phyloP scores from a whole-genome alignment of 2,888 invertebrate genomes.

The Leptarthrus brevirostris region DNA sequence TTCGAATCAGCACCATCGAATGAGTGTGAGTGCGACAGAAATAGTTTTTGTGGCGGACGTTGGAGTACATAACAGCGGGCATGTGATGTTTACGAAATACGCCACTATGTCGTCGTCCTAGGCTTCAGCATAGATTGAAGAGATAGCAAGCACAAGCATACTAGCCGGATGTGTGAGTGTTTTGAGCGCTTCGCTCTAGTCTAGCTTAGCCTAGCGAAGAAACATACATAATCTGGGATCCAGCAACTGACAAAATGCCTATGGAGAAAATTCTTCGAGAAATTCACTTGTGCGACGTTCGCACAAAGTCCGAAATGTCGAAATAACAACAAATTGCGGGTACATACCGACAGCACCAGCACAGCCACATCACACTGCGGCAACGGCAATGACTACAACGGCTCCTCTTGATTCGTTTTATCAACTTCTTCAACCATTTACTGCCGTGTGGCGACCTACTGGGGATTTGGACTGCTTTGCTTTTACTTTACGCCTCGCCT shows the following conservation, averaged over 20 bases:
- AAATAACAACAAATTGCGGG: constrained; percentile 24
- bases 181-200: background rate
- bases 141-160: background rate
- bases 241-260: background rate
- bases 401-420: constrained; percentile 23
- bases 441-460: constrained; percentile 43
- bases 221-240: background rate
- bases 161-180: constrained; percentile 18
- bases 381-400: background rate
- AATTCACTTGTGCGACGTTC: constrained; percentile 1
- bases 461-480: constrained; percentile 21
- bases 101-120: no score
- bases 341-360: constrained; percentile 39
- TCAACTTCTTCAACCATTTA: constrained; percentile 48
- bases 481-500: background rate
- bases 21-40: constrained; percentile 14
- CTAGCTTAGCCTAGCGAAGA: background rate
- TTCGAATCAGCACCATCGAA: background rate
- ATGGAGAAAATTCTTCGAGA: constrained; percentile 1
- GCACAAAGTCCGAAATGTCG: constrained; percentile 34
- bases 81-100: constrained; percentile 39
- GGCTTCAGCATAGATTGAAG: no score
- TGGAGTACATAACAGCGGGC: background rate
- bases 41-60: background rate
- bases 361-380: constrained; percentile 10